These are phyloP conservation scores for Anniella stebbinsi DNA, from an alignment of 2,797 vertebrate genomes.

Conservation along the genomic window DNA sequence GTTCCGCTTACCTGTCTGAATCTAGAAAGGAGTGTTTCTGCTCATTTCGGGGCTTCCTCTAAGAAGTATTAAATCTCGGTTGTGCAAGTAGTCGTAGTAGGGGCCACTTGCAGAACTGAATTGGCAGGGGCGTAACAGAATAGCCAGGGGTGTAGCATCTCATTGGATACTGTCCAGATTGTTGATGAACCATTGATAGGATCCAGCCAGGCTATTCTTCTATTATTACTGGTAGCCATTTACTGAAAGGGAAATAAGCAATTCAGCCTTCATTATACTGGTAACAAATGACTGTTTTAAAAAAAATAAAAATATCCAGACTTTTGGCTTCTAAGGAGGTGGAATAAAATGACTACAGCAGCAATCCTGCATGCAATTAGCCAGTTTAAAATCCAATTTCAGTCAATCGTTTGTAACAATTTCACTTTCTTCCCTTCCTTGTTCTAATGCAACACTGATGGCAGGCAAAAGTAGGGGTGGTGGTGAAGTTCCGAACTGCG, in stretches of 20 bases:
- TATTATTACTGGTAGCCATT: background rate
- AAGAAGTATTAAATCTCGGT: too few relatives aligned
- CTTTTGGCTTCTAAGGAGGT: background rate
- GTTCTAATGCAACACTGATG: background rate
- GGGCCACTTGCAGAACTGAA: too few relatives aligned
- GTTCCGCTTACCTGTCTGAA: too few relatives aligned
- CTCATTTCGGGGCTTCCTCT: too few relatives aligned
- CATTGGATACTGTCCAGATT: too few relatives aligned
- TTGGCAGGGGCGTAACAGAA: too few relatives aligned
- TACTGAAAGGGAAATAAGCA: background rate
- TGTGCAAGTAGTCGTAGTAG: too few relatives aligned
- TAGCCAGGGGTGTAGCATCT: too few relatives aligned
- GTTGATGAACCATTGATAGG: background rate
- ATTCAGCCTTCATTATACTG: background rate
- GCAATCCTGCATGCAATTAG: background rate
- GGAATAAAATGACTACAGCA: conserved; percentile 7
- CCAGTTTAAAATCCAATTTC: background rate
- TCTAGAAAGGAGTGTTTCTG: too few relatives aligned
- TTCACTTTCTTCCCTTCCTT: background rate
- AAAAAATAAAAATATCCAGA: background rate
- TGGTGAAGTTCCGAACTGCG: background rate
- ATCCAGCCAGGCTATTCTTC: background rate
- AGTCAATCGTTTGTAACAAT: background rate
- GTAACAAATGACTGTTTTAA: background rate
- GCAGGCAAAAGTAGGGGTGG: background rate